A percentile compares a stretch with the other conserved stretches of the same genome.
Evolutionary conservation across 2,113 vertebrate genomes (phyloP).

Genomic region (human): DNA sequence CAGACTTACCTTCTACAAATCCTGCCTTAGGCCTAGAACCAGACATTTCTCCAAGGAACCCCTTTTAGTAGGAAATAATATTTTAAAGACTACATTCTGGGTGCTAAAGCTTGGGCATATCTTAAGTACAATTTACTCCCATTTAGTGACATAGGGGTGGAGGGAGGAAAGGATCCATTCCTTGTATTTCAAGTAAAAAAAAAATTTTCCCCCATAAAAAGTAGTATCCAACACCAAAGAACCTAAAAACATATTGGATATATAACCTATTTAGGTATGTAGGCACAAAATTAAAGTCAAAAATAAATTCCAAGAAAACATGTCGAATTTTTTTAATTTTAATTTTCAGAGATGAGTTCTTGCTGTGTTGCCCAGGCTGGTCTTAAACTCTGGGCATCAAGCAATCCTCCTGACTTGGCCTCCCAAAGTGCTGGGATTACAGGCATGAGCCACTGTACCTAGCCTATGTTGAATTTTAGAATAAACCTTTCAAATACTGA

Average conservation of each 20-base stretch:
- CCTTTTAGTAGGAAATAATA: neutral
- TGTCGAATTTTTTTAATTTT: neutral
- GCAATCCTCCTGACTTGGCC: too few species aligned
- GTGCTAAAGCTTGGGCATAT: neutral
- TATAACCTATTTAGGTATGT: neutral
- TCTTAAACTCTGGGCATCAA: too few species aligned
- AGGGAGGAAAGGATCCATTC: neutral
- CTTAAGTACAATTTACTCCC: neutral
- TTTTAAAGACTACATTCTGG: neutral
- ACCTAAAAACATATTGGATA: neutral
- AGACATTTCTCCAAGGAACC: neutral
- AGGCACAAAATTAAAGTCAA: neutral
- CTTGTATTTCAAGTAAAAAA: neutral
- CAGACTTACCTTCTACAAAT: neutral
- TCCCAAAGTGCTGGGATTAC: too few species aligned
- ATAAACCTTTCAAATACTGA: neutral
- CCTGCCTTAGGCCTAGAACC: neutral
- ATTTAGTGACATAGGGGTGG: neutral
- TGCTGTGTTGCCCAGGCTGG: too few species aligned
- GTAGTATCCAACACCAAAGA: neutral
- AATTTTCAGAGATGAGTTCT: too few species aligned
- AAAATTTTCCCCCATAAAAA: neutral
- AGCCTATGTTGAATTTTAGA: neutral
- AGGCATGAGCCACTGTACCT: too few species aligned
- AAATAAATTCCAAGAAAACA: slow-evolving; percentile 14